Conservation (phyloP, 2,888 invertebrate species). For the Ophioninae sp. region DNA sequence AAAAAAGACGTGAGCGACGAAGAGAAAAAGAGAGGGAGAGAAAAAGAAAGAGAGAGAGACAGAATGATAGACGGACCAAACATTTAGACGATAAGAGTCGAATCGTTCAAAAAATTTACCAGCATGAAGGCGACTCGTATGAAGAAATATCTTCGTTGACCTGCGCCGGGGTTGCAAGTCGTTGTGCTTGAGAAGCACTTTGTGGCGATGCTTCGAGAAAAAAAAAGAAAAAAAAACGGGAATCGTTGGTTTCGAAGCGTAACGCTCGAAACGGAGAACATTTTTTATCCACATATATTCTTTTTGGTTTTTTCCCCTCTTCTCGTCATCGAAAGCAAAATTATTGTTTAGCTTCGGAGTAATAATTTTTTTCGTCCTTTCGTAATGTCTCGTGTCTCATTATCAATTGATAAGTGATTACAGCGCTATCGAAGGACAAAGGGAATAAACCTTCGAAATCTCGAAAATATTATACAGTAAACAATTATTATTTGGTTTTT, state of each 20-base stretch:
- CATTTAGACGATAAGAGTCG: conserved; percentile 47
- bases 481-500: background rate
- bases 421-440: background rate
- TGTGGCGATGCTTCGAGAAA: conserved; percentile 1
- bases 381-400: background rate
- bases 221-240: conserved; percentile 10
- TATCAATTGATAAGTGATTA: background rate
- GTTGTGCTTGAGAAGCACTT: conserved; percentile 41
- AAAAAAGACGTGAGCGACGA: too few relatives aligned
- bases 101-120: conserved; percentile 60
- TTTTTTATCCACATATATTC: background rate
- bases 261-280: background rate
- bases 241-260: conserved; percentile 26
- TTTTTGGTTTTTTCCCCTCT: background rate
- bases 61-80: background rate
- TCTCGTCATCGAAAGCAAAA: background rate
- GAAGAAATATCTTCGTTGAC: conserved; percentile 64
- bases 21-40: too few relatives aligned
- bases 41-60: background rate
- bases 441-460: background rate
- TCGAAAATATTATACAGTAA: background rate
- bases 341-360: background rate
- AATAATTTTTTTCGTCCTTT: background rate
- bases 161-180: conserved; percentile 57
- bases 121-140: conserved; percentile 41